phyloP scores from a whole-genome alignment of 2,888 invertebrate species.

The Zhuqinia jingwanae region DNA sequence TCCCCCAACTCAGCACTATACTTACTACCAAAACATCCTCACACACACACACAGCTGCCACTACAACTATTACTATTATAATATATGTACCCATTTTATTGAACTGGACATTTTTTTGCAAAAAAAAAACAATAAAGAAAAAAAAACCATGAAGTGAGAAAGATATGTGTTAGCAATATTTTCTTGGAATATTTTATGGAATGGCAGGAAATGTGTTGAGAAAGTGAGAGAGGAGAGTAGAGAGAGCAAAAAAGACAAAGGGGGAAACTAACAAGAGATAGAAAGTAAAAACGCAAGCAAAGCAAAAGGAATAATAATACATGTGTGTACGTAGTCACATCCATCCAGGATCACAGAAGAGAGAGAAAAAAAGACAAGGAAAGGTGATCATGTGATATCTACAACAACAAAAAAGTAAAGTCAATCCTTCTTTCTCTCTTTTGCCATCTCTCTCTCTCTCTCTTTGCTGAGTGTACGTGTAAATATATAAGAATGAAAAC shows the following conservation, averaged over 20 bases:
- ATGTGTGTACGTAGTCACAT: not conserved
- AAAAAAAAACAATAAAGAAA: too few species aligned
- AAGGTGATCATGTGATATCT: conserved; percentile 4
- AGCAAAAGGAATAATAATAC: not conserved
- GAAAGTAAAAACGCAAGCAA: not conserved
- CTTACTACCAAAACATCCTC: too few species aligned
- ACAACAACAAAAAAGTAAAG: not conserved
- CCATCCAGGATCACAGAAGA: too few species aligned
- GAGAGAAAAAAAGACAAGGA: conserved; percentile 14
- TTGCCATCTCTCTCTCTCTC: too few species aligned
- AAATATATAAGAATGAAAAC: conserved; percentile 34
- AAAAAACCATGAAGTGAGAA: conserved; percentile 29
- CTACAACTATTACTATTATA: not conserved
- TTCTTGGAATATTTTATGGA: not conserved
- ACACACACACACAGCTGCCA: not conserved
- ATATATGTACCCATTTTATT: conserved; percentile 11
- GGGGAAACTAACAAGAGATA: not conserved
- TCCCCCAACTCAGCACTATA: not conserved
- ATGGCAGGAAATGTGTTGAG: not conserved
- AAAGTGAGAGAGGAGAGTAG: not conserved
- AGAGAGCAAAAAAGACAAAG: conserved; percentile 40
- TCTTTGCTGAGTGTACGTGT: not conserved
- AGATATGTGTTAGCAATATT: conserved; percentile 5
- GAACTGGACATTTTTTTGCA: conserved; percentile 13
- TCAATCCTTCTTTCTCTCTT: not conserved